phyloP scores from a whole-genome alignment of 2,113 vertebrate genomes.

The Thalassarche chlororhynchos region DNA sequence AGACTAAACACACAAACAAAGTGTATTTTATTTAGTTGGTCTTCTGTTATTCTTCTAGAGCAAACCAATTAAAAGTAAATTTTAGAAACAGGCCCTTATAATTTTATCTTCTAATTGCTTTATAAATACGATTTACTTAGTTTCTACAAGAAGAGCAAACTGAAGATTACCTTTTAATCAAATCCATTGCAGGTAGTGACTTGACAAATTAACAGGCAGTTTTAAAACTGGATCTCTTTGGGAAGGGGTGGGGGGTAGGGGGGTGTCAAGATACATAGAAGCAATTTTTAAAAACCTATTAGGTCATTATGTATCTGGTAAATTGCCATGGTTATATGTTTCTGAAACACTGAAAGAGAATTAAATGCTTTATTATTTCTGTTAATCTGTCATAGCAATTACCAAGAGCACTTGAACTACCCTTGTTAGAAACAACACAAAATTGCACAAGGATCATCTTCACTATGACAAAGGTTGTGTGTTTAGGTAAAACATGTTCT shows the following conservation, averaged over 20 bases:
- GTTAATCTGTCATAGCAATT: not conserved
- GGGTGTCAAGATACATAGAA: rapidly evolving
- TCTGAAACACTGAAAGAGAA: not conserved
- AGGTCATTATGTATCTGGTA: not conserved
- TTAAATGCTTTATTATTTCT: not conserved
- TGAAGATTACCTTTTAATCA: not conserved
- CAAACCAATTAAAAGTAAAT: not conserved
- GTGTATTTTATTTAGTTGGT: not conserved
- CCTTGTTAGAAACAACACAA: not conserved
- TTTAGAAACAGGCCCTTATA: not conserved
- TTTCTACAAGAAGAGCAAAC: not conserved
- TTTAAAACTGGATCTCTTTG: not conserved
- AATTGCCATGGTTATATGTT: not conserved
- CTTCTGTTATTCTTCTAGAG: not conserved
- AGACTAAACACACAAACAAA: conserved; percentile 77
- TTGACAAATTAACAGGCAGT: not conserved
- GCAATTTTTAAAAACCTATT: not conserved
- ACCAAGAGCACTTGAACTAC: not conserved
- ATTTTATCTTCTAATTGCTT: not conserved
- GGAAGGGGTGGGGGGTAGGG: rapidly evolving
- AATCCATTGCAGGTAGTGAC: not conserved
- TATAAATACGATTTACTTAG: not conserved
- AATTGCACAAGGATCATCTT: not conserved
- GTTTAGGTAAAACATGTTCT: not conserved
- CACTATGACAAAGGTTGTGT: not conserved